Base-by-base conservation (phyloP, 2,113 vertebrate genomes). In the Nothocercus nigrocapillus region DNA sequence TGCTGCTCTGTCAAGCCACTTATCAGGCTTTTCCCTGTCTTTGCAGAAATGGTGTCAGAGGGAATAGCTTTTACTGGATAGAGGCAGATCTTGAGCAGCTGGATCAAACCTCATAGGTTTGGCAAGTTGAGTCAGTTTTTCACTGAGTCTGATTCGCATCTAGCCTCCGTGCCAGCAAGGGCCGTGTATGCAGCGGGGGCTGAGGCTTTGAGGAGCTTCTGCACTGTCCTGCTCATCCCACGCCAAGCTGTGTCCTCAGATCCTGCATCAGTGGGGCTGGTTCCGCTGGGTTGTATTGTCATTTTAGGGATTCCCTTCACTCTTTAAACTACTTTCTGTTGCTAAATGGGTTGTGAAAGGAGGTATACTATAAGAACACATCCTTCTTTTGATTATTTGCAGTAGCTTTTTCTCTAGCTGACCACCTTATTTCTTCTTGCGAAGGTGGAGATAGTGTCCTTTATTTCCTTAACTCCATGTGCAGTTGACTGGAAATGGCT, bases 1-100 rank as follows among this genome's bases (percentile, higher is more conserved):
- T 3, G 0, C 77, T 56, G 81, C 81, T 83, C 80, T 78, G 34
- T 82, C 69, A 75, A 32, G 85, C 95, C 85, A 69, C 81, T 96
- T 76, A 94, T 86, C 2, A 15, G 3, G 5, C 63, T 94, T 95
- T 82, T 88, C 68, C 85, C 85, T 83, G 77, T 88, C 85, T 86
- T 82, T 66, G 83, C 95, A 93, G 95, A 97, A 95, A 88, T 92
- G 78, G 88, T 96, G 92, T 93, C 93, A 96, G 94, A 76, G 85
- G 92, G 92, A 95, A 95, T 96, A 86, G 81, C 85, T 89, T 92
- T 96, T 93, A 95, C 85, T 94, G 92, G 80, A 87, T 18, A 87
- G 95, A 82, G 69, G 80, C 94, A 93, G 92, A 62, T 93, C 90
- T 93, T 95, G 92, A 96, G 93, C 90, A 94, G 88, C 90, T 82